Evolutionary conservation across 2,888 invertebrate genomes (phyloP).

Genomic region (Tolmerus cingulatus): DNA sequence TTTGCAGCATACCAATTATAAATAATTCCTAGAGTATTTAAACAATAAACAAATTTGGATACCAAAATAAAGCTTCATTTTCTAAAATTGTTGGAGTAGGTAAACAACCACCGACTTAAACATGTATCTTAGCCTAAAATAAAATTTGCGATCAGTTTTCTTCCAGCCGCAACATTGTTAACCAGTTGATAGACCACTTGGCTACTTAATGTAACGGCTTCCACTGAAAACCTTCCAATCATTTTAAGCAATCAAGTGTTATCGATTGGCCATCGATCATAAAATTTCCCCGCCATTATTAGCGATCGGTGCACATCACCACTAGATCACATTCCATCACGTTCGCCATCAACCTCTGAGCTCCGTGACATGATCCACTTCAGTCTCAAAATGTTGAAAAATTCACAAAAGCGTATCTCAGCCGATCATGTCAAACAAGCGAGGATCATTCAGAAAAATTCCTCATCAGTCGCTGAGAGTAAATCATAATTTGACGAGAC

Average conservation of each 20-base stretch:
- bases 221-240: background rate
- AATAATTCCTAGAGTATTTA: too few species aligned
- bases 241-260: background rate
- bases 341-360: background rate
- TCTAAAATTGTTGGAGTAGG: too few species aligned
- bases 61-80: too few species aligned
- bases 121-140: background rate
- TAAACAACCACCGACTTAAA: background rate
- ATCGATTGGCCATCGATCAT: background rate
- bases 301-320: background rate
- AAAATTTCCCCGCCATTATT: conserved; percentile 2
- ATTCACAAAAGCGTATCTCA: background rate
- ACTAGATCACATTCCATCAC: background rate
- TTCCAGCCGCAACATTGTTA: background rate
- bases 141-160: background rate
- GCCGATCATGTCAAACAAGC: conserved; percentile 3
- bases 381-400: background rate
- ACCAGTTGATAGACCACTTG: background rate
- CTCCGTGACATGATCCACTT: background rate
- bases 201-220: background rate
- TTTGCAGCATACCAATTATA: too few species aligned
- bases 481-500: conserved; percentile 34
- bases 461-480: background rate
- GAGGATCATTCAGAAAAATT: background rate
- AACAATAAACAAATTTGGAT: too few species aligned